A percentile compares a stretch with the other conserved stretches of the same genome.
phyloP scores from a whole-genome alignment of 2,797 vertebrate genomes.

The Urosaurus nigricauda region DNA sequence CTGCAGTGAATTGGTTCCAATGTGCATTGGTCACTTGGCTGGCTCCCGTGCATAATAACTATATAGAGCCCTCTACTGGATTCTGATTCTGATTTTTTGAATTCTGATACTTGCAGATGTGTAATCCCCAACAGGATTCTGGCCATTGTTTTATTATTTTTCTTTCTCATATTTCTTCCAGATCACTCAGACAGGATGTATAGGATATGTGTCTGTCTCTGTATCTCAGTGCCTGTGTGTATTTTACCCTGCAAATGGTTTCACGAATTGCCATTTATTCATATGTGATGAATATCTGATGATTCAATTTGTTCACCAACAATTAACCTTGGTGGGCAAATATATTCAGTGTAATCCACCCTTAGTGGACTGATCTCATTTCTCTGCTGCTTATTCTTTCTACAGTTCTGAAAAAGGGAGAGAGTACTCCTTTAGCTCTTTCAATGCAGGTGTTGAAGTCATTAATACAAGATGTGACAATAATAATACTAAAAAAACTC shows the following conservation, averaged over 20 bases:
- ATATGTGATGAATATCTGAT: not conserved
- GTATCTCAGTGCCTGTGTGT: not conserved
- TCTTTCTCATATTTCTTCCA: too few relatives aligned
- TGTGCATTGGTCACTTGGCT: too few relatives aligned
- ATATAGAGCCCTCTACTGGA: too few relatives aligned
- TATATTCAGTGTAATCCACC: conserved; percentile 55
- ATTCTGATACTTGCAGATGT: too few relatives aligned
- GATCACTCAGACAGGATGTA: too few relatives aligned
- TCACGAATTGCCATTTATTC: not conserved
- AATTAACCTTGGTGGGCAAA: conserved; percentile 57
- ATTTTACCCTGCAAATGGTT: too few relatives aligned
- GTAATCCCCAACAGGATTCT: too few relatives aligned
- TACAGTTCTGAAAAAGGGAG: conserved; percentile 64
- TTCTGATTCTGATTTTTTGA: too few relatives aligned
- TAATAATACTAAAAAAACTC: conserved; percentile 12
- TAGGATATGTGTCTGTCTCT: not conserved
- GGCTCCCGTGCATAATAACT: too few relatives aligned
- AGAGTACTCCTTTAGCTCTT: conserved; percentile 75
- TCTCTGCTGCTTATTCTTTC: conserved; percentile 62
- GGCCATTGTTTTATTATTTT: too few relatives aligned
- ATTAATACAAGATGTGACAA: conserved; percentile 77
- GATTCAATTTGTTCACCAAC: conserved; percentile 19
- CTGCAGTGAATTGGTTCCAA: too few relatives aligned
- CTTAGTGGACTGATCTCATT: conserved; percentile 64
- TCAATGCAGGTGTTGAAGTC: conserved; percentile 76